Evolutionary conservation across 2,797 vertebrate genomes (phyloP), one percentile per base, ranked within the genome.

Genomic region (Mastacembelus armatus): DNA sequence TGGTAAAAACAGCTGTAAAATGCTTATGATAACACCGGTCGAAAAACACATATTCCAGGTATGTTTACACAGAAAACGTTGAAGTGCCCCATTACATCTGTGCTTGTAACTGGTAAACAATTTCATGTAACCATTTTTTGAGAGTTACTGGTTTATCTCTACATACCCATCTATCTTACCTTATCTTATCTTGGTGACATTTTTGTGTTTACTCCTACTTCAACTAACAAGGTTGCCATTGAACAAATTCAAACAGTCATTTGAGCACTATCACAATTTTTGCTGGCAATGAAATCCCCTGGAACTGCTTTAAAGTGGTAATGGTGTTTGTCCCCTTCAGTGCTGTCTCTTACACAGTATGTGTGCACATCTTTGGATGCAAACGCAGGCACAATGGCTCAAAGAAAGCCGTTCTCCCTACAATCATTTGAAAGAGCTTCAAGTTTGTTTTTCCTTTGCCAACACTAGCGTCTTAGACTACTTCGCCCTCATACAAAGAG

Each of bases 361-460:
- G 35, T 55, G 39, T 49, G 56, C 74, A 68, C 27, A 61, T 72
- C 10, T 52, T 48, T 52, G 38, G 70, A 86, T 81, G 70, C 71
- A 83, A 79, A 85, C 61, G n/a, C 78, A 72, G 60, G 55, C 65
- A 54, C 62, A 30, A 29, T 58, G 49, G 86, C 88, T 92, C 79
- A 89, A 90, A 92, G 89, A 36, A 81, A 85, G 81, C 73, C 70
- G 78, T 55, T 88, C 86, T 85, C 82, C 76, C 77, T 50, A 86
- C 85, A 80, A 89, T 87, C 83, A 85, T 89, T 83, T 91, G 86
- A 93, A 87, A 90, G 71, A 76, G 83, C 87, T 91, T 90, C 87
- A 86, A 93, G 92, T 93, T 93, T 93, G 92, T 93, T 93, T 94
- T 93, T 89, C 88, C 86, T 91, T 87, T 89, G 86, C 90, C 84